Conservation (phyloP, 2,797 vertebrate species). For the Catamblyrhynchus diadema region DNA sequence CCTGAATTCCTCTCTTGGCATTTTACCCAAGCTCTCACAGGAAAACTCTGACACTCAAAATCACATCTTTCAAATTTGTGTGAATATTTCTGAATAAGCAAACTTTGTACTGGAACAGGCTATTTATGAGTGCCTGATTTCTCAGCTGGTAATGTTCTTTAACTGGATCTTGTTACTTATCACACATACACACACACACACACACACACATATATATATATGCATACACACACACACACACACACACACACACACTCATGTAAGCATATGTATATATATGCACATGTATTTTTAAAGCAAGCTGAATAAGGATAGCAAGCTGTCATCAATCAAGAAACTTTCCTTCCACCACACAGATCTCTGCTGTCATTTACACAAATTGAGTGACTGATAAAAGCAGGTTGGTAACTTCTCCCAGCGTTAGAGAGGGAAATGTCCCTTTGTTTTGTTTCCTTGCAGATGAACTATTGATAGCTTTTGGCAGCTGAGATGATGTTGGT, state of each 20-base stretch:
- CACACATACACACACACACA: background rate
- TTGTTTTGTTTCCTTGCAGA: background rate
- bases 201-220: too few relatives aligned
- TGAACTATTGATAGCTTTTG: background rate
- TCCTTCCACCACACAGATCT: background rate
- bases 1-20: background rate
- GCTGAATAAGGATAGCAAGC: constrained; percentile 20
- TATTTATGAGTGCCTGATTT: constrained; percentile 8
- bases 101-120: background rate
- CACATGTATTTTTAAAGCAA: constrained; percentile 35
- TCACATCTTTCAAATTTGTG: accelerated
- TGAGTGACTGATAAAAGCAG: background rate
- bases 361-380: background rate
- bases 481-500: background rate
- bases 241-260: background rate
- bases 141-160: constrained; percentile 3
- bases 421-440: background rate
- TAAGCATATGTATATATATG: background rate
- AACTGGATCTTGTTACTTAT: constrained; percentile 16
- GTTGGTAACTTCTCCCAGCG: background rate
- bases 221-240: background rate
- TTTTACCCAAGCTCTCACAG: background rate
- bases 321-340: background rate
- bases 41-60: background rate
- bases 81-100: background rate